A percentile compares a stretch with the other conserved stretches of the same genome.
Evolutionary conservation across 2,888 invertebrate species (phyloP).

Genomic region (Amphipoea lucens): DNA sequence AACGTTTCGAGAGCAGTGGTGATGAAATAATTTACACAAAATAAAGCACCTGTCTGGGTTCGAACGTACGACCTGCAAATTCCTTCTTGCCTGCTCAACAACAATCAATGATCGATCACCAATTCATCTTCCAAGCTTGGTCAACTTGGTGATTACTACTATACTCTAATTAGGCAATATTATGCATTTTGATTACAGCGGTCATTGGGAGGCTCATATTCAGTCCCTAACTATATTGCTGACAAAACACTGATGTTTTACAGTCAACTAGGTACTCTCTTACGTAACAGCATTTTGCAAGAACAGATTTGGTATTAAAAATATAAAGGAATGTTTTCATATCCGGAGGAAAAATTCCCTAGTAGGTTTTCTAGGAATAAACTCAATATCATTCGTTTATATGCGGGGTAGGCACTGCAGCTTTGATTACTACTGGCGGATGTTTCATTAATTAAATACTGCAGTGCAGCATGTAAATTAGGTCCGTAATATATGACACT

Average conservation of each 20-base stretch:
- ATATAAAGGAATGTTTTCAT: conserved; percentile 32
- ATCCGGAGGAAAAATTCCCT: conserved; percentile 39
- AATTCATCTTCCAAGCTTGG: neutral
- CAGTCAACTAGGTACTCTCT: neutral
- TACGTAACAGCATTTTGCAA: neutral
- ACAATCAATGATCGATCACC: too few species aligned
- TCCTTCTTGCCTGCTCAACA: neutral
- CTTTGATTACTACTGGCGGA: conserved; percentile 30
- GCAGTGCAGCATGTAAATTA: conserved; percentile 26
- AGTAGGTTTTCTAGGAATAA: conserved; percentile 27
- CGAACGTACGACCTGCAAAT: neutral
- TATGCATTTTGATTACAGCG: neutral
- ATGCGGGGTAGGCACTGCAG: conserved; percentile 2
- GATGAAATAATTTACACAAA: too few species aligned
- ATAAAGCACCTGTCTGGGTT: neutral
- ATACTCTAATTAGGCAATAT: neutral
- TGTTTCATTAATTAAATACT: conserved; percentile 23
- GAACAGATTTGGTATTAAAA: conserved; percentile 8
- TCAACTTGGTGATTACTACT: neutral
- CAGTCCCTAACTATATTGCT: neutral
- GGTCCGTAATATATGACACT: conserved; percentile 4
- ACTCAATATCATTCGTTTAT: neutral
- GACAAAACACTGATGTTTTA: conserved; percentile 2
- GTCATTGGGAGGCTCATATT: neutral
- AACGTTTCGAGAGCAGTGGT: too few species aligned